Percentiles rank a stretch among this genome's conserved stretches.
Evolutionary conservation across 2,113 vertebrate genomes (phyloP).

Genomic region (Penelope pileata): DNA sequence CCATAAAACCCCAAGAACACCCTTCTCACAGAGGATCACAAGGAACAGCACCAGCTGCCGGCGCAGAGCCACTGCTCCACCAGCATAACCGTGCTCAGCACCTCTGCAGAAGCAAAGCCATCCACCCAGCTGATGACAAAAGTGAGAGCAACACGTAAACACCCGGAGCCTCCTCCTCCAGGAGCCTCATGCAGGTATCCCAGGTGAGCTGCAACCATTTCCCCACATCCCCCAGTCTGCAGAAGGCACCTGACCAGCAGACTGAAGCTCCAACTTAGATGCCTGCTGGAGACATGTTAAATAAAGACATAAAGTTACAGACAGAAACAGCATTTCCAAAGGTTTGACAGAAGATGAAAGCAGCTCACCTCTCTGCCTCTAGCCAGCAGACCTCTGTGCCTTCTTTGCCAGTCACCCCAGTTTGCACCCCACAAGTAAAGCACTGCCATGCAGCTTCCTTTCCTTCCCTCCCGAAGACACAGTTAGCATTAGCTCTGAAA

Average conservation of each 20-base stretch:
- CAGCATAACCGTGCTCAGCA: neutral
- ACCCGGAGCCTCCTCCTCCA: accelerated
- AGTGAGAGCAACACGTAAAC: accelerated
- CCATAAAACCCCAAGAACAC: constrained; percentile 37
- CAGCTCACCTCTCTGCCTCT: neutral
- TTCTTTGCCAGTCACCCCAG: neutral
- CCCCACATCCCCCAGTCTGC: neutral
- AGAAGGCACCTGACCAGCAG: neutral
- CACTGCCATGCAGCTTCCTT: neutral
- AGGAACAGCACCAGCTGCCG: neutral
- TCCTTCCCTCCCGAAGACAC: neutral
- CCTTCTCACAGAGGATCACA: constrained; percentile 1
- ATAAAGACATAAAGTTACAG: neutral
- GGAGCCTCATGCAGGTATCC: neutral
- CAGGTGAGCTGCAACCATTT: neutral
- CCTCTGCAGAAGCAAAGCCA: neutral
- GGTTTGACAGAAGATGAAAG: neutral
- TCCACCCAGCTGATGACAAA: neutral
- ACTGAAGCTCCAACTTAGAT: neutral
- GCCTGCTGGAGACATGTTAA: neutral
- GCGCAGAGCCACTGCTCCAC: accelerated
- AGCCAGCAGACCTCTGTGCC: neutral
- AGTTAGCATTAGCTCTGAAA: neutral
- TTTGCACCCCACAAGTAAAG: neutral
- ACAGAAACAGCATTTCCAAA: neutral